phyloP scores from a whole-genome alignment of 2,113 vertebrate genomes.

The Xiphophorus maculatus region DNA sequence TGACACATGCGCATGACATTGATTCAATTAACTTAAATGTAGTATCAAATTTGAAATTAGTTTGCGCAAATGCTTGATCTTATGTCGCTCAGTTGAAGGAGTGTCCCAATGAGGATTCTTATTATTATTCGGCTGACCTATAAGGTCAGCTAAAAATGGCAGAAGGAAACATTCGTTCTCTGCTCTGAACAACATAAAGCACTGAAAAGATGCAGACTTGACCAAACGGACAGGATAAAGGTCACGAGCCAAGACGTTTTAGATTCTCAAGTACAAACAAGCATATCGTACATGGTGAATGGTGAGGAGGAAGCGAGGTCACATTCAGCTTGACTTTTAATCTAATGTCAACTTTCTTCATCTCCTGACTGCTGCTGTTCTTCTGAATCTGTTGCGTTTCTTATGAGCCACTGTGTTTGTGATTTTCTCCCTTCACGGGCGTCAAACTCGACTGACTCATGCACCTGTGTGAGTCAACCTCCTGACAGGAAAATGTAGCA shows the following conservation, averaged over 20 bases:
- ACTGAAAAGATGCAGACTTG: constrained; percentile 29
- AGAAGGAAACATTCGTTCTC: constrained; percentile 4
- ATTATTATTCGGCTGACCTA: no score
- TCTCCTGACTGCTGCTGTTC: constrained; percentile 6
- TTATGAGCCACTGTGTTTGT: not conserved
- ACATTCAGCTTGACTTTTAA: constrained; percentile 62
- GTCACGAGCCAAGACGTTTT: constrained; percentile 31
- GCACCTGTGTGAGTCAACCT: constrained; percentile 51
- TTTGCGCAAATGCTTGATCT: no score
- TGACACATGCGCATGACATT: no score
- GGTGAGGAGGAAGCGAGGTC: constrained; percentile 5
- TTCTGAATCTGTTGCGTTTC: not conserved
- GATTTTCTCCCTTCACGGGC: constrained; percentile 19
- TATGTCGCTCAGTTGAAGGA: no score
- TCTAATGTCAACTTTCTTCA: constrained; percentile 43
- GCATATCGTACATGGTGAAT: constrained; percentile 4
- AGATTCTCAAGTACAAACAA: constrained; percentile 49
- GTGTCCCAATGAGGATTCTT: no score
- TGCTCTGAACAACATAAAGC: constrained; percentile 34
- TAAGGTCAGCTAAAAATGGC: not conserved
- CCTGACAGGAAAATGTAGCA: constrained; percentile 57
- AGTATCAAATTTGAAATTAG: no score
- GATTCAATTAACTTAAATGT: no score
- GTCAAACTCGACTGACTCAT: constrained; percentile 55
- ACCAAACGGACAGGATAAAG: constrained; percentile 37